Percentiles rank a stretch among this genome's conserved stretches.
These are phyloP conservation scores for Trachops cirrhosus DNA, from an alignment of 2,797 vertebrate species.

Conservation along the genomic window DNA sequence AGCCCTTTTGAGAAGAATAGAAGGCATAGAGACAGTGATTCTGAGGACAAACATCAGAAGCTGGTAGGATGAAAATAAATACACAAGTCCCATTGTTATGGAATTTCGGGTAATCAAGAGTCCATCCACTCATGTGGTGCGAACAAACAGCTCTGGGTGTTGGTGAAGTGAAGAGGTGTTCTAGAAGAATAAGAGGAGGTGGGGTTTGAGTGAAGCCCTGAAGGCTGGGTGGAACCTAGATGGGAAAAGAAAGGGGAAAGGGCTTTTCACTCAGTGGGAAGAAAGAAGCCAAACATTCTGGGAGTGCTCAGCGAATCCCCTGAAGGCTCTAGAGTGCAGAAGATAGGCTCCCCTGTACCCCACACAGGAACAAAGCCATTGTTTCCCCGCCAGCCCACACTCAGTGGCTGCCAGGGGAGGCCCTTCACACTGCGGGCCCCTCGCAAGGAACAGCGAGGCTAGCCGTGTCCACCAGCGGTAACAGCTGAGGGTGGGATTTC, in stretches of 20 bases:
- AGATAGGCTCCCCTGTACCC: not conserved
- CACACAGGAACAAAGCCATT: not conserved
- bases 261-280: not conserved
- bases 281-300: not conserved
- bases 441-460: not conserved
- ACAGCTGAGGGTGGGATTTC: not conserved
- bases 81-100: not conserved
- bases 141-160: not conserved
- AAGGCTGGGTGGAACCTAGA: not conserved
- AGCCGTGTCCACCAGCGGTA: fast-evolving
- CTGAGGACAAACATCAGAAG: not conserved
- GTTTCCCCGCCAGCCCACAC: not conserved
- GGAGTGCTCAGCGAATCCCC: not conserved
- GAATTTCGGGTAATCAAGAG: not conserved
- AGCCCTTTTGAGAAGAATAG: not conserved
- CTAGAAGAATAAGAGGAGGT: not conserved
- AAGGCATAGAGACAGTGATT: not conserved
- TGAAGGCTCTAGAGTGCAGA: not conserved
- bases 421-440: not conserved
- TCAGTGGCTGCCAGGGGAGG: not conserved
- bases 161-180: not conserved
- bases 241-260: not conserved
- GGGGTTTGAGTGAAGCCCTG: not conserved
- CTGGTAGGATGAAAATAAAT: not conserved
- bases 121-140: not conserved